These are phyloP conservation scores for Sinotaia quadrata DNA, from an alignment of 2,888 invertebrate genomes.

Conservation along the genomic window DNA sequence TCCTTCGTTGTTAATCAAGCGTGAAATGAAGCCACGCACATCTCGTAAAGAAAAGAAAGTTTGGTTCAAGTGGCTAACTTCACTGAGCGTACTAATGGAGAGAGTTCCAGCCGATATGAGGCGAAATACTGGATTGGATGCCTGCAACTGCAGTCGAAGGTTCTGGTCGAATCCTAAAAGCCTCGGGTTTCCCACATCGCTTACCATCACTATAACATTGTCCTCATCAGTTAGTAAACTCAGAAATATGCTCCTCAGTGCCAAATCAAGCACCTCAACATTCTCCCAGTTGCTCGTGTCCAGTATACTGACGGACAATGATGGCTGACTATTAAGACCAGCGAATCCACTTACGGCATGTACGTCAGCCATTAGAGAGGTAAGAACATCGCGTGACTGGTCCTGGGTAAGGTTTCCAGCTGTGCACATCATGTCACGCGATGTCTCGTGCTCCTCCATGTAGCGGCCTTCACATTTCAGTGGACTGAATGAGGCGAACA, in stretches of 20 bases:
- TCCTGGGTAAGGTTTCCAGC: conserved; percentile 7
- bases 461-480: not conserved
- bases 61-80: not conserved
- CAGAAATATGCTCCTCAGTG: conserved; percentile 13
- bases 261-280: conserved; percentile 11
- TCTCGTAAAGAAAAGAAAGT: conserved; percentile 7
- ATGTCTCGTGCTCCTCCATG: not conserved
- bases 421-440: conserved; percentile 8
- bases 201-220: conserved; percentile 11
- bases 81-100: not conserved
- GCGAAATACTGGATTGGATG: conserved; percentile 20
- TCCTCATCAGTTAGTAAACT: conserved; percentile 2
- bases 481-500: not conserved
- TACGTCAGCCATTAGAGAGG: conserved; percentile 10
- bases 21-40: conserved; percentile 3
- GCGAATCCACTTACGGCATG: conserved; percentile 2
- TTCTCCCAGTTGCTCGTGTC: conserved; percentile 10
- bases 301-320: conserved; percentile 8
- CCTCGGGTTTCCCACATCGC: conserved; percentile 17
- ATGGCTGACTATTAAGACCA: not conserved
- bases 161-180: conserved; percentile 11
- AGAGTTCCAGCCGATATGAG: conserved; percentile 5
- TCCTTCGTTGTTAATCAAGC: not conserved
- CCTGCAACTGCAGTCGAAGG: conserved; percentile 14
- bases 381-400: not conserved